phyloP scores from a whole-genome alignment of 2,888 invertebrate genomes.

The Operophtera brumata region DNA sequence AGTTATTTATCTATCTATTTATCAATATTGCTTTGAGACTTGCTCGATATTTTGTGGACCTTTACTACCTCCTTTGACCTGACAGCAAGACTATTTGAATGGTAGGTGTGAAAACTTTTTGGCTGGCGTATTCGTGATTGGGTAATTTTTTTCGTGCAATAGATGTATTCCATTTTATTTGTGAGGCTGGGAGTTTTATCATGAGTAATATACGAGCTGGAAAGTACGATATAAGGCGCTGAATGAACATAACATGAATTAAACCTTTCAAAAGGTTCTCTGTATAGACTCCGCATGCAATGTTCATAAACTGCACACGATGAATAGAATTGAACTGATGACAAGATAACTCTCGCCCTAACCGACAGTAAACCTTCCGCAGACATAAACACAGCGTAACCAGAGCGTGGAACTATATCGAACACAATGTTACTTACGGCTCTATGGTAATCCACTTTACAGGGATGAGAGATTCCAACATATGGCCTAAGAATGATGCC shows the following conservation, averaged over 20 bases:
- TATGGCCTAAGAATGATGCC: too few relatives aligned
- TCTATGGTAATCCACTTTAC: conserved; percentile 1
- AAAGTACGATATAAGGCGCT: not conserved
- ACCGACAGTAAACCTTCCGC: conserved; percentile 35
- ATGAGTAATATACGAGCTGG: not conserved
- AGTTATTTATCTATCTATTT: too few relatives aligned
- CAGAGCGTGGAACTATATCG: conserved; percentile 26
- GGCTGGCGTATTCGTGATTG: too few relatives aligned
- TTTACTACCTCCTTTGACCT: too few relatives aligned
- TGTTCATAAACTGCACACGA: conserved; percentile 13
- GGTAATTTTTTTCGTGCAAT: too few relatives aligned
- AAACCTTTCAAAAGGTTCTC: conserved; percentile 6
- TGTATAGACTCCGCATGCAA: not conserved
- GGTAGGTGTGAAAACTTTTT: too few relatives aligned
- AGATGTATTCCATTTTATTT: too few relatives aligned
- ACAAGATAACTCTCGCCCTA: conserved; percentile 25
- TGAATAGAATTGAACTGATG: conserved; percentile 19
- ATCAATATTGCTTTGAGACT: too few relatives aligned
- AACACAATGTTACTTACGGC: not conserved
- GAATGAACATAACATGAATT: conserved; percentile 4
- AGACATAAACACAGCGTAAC: conserved; percentile 26
- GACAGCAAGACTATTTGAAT: too few relatives aligned
- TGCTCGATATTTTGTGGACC: too few relatives aligned
- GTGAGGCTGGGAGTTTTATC: too few relatives aligned
- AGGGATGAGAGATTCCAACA: not conserved